phyloP scores from a whole-genome alignment of 2,888 invertebrate genomes.

The Notodonta ziczac region DNA sequence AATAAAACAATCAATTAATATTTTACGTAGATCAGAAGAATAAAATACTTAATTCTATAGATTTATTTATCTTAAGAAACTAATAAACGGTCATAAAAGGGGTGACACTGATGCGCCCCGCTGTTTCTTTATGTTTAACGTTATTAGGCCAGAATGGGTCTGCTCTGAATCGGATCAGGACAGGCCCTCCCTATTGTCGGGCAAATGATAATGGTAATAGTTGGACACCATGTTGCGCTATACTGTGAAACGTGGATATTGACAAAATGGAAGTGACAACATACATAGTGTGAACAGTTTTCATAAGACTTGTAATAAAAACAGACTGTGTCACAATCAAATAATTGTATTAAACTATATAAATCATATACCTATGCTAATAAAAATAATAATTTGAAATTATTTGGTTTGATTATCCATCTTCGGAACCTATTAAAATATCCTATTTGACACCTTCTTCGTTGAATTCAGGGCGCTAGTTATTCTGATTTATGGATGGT shows the following conservation, averaged over 20 bases:
- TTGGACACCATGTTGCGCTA: constrained; percentile 75
- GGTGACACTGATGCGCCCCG: constrained; percentile 79
- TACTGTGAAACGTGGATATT: constrained; percentile 50
- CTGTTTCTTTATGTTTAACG: constrained; percentile 79
- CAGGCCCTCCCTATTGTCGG: constrained; percentile 72
- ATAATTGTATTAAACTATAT: no score
- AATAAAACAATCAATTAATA: no score
- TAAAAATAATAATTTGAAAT: no score
- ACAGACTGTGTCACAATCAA: no score
- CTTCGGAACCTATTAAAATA: no score
- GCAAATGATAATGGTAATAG: constrained; percentile 80
- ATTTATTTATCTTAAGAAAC: constrained; percentile 50
- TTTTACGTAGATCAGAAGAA: constrained; percentile 21
- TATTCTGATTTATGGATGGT: no score
- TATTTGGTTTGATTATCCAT: no score
- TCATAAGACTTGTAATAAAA: no score
- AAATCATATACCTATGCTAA: no score
- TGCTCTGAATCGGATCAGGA: constrained; percentile 68
- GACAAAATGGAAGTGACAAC: constrained; percentile 42
- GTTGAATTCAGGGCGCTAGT: no score
- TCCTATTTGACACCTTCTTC: no score
- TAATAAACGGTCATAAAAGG: constrained; percentile 65
- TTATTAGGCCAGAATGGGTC: constrained; percentile 75
- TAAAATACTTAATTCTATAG: constrained; percentile 24
- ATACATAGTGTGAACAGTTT: no score